A percentile compares a stretch with the other conserved stretches of the same genome.
Conservation (phyloP, 1,140 invertebrate species). For the Drosophila paulistorum region DNA sequence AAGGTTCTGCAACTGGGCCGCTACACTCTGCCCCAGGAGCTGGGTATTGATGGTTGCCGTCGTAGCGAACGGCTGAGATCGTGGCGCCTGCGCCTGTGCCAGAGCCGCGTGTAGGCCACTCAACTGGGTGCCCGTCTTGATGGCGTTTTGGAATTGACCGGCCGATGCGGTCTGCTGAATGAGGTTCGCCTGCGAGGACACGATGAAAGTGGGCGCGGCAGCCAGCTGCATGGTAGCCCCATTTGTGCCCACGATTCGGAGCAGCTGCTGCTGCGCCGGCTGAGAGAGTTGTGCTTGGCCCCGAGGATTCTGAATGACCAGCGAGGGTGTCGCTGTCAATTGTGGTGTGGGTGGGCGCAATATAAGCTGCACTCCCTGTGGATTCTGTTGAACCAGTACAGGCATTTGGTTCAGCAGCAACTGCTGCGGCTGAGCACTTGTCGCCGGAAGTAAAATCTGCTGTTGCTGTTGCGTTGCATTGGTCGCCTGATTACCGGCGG, state of each 20-base stretch:
- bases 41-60: slow-evolving; percentile 80
- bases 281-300: slow-evolving; percentile 81
- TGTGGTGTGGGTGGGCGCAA: slow-evolving; percentile 84
- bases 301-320: slow-evolving; percentile 81
- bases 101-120: slow-evolving; percentile 76
- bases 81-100: slow-evolving; percentile 73
- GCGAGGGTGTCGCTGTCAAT: slow-evolving; percentile 82
- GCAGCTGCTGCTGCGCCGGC: slow-evolving; percentile 83
- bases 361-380: slow-evolving; percentile 84
- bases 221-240: slow-evolving; percentile 83
- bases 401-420: slow-evolving; percentile 82
- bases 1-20: slow-evolving; percentile 77
- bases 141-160: slow-evolving; percentile 75
- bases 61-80: slow-evolving; percentile 81
- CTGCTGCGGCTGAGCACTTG: slow-evolving; percentile 67
- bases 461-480: slow-evolving; percentile 51
- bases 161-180: slow-evolving; percentile 76
- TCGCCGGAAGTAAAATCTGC: slow-evolving; percentile 79
- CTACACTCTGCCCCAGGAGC: slow-evolving; percentile 75
- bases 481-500: slow-evolving; percentile 33
- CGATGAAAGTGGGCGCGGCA: slow-evolving; percentile 82
- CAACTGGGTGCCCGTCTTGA: slow-evolving; percentile 69
- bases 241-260: slow-evolving; percentile 84
- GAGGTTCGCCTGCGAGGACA: slow-evolving; percentile 82
- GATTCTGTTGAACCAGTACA: slow-evolving; percentile 82